Evolutionary conservation across 2,113 vertebrate species (phyloP).

Genomic region (Caranx ignobilis): DNA sequence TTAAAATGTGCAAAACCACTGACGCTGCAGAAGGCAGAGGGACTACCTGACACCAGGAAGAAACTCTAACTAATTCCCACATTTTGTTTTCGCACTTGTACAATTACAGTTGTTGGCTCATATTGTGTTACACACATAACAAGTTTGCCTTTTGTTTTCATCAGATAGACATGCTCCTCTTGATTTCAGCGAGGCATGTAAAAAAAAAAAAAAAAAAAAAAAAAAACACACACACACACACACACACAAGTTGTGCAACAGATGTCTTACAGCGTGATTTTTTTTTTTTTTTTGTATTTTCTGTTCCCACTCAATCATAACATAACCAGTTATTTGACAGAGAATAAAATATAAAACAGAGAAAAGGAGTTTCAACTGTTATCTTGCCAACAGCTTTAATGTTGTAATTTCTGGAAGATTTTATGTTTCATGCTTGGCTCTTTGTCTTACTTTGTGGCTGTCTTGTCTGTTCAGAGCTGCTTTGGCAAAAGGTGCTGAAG

Average conservation of each 20-base stretch:
- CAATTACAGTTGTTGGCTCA: neutral
- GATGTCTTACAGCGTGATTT: constrained; percentile 17
- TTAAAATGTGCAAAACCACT: neutral
- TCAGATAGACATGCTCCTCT: constrained; percentile 10
- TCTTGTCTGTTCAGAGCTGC: neutral
- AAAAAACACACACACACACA: too few relatives aligned
- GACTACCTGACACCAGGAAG: constrained; percentile 12
- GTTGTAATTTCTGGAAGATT: neutral
- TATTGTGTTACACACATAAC: neutral
- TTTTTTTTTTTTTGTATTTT: neutral
- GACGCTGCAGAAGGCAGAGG: neutral
- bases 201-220: neutral
- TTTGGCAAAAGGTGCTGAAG: neutral
- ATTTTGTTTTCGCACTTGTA: constrained; percentile 10
- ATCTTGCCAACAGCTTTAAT: constrained; percentile 5
- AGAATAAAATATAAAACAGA: neutral
- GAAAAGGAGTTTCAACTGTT: neutral
- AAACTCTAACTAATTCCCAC: too few relatives aligned
- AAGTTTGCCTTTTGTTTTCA: constrained; percentile 27
- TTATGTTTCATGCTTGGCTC: neutral
- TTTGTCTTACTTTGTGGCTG: neutral
- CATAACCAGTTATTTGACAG: neutral
- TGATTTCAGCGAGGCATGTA: constrained; percentile 15
- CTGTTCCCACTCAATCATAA: neutral
- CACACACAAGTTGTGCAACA: constrained; percentile 1